A percentile compares a stretch with the other conserved stretches of the same genome.
Evolutionary conservation across 1,140 invertebrate species (phyloP).

Genomic region (Frieseomelitta varia): DNA sequence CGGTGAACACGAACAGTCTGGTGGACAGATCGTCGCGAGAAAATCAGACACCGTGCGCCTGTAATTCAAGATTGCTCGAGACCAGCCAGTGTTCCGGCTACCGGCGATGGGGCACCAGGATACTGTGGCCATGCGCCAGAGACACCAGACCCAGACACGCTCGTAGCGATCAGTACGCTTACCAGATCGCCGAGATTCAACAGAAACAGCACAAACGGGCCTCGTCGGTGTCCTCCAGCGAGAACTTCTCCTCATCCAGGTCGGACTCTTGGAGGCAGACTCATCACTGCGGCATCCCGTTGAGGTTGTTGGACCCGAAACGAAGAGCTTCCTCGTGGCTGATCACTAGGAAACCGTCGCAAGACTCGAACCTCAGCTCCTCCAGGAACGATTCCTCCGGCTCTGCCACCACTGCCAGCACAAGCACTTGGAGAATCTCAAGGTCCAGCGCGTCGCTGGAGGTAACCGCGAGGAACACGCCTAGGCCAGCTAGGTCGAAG

Average conservation of each 20-base stretch:
- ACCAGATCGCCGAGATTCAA: conserved; percentile 90
- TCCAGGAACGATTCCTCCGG: conserved; percentile 94
- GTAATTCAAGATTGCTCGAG: conserved; percentile 86
- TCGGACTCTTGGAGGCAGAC: conserved; percentile 91
- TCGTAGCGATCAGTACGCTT: conserved; percentile 88
- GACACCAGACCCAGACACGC: conserved; percentile 76
- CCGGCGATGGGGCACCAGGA: conserved; percentile 71
- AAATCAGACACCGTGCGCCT: conserved; percentile 86
- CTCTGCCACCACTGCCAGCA: conserved; percentile 91
- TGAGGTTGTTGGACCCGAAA: conserved; percentile 88
- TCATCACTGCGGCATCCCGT: conserved; percentile 88
- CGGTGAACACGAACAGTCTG: conserved; percentile 93
- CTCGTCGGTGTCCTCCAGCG: conserved; percentile 92
- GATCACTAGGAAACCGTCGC: conserved; percentile 93
- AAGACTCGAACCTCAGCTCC: conserved; percentile 93
- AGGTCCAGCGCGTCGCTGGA: conserved; percentile 86
- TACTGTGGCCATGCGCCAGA: conserved; percentile 73
- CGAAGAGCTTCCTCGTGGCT: conserved; percentile 92
- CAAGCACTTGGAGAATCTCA: conserved; percentile 92
- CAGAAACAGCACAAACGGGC: conserved; percentile 89
- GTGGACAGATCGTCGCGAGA: conserved; percentile 90
- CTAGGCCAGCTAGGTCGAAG: conserved; percentile 80
- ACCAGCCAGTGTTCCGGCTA: conserved; percentile 57
- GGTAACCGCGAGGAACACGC: conserved; percentile 68
- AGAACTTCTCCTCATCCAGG: conserved; percentile 93